Evolutionary conservation across 64 coral and sea anemone genomes (phyloP).

Genomic region (Porites lutea): DNA sequence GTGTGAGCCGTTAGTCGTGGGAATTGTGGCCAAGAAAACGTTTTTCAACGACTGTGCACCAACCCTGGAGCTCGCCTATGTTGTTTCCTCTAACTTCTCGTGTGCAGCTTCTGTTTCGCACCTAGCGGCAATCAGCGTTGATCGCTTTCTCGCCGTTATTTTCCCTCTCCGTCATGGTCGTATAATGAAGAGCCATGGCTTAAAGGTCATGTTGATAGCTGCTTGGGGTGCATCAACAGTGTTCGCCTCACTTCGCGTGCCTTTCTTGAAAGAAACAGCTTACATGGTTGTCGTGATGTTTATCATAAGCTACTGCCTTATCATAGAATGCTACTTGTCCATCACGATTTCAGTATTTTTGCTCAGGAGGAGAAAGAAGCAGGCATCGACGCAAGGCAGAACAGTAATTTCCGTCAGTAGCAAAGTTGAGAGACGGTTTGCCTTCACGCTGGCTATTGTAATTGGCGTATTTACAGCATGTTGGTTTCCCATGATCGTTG

Average conservation of each 20-base stretch:
- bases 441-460: slow-evolving; percentile 25
- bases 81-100: slow-evolving; percentile 21
- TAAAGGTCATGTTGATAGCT: slow-evolving; percentile 15
- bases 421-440: slow-evolving; percentile 35
- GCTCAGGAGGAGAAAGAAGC: no score
- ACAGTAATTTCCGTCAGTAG: not conserved
- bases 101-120: slow-evolving; percentile 30
- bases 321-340: slow-evolving; percentile 5
- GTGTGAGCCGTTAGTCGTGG: slow-evolving; percentile 21
- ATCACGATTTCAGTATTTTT: slow-evolving; percentile 16
- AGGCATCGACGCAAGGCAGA: no score
- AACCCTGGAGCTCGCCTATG: slow-evolving; percentile 42
- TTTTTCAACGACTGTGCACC: slow-evolving; percentile 20
- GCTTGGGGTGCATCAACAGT: slow-evolving; percentile 9
- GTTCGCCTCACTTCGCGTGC: slow-evolving; percentile 28
- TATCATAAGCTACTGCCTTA: slow-evolving; percentile 13
- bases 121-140: slow-evolving; percentile 57
- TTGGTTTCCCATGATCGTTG: slow-evolving; percentile 39
- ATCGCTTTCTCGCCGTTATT: slow-evolving; percentile 14
- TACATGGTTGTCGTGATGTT: not conserved
- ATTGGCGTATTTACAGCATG: slow-evolving; percentile 38
- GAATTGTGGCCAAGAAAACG: slow-evolving; percentile 13
- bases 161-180: slow-evolving; percentile 13
- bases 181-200: slow-evolving; percentile 47
- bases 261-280: slow-evolving; percentile 12